Evolutionary conservation across 2,888 invertebrate species (phyloP).

Genomic region (Leistus spinibarbis): DNA sequence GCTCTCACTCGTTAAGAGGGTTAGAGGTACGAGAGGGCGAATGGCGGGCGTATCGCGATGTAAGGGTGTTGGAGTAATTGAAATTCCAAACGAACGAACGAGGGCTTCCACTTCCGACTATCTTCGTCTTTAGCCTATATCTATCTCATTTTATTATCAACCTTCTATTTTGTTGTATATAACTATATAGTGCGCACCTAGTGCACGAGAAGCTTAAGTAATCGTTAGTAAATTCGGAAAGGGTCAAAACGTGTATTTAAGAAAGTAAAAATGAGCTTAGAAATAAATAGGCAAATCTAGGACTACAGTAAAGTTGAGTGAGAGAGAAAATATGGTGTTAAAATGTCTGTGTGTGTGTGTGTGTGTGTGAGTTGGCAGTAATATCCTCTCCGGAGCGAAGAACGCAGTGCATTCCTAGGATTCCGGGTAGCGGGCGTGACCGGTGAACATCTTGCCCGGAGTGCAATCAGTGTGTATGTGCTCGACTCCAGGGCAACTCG

Average conservation of each 20-base stretch:
- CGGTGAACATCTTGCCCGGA: conserved; percentile 27
- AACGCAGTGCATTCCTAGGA: conserved; percentile 20
- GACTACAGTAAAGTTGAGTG: too few species aligned
- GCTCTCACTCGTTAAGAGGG: not conserved
- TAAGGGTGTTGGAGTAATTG: conserved; percentile 21
- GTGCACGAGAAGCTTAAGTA: too few species aligned
- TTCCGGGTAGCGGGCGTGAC: conserved; percentile 14
- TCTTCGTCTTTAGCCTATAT: not conserved
- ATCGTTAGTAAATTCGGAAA: too few species aligned
- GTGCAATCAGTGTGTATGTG: conserved; percentile 26
- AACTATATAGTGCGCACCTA: not conserved
- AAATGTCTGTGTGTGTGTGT: not conserved
- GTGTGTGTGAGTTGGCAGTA: not conserved
- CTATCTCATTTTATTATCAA: not conserved
- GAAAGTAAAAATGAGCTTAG: too few species aligned
- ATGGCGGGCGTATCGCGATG: too few species aligned
- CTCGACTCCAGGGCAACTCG: not conserved
- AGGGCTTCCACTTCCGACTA: not conserved
- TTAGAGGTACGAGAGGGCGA: not conserved
- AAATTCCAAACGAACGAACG: conserved; percentile 15
- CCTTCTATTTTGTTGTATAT: not conserved
- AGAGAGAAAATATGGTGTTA: too few species aligned
- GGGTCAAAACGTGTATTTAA: too few species aligned
- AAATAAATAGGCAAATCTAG: too few species aligned
- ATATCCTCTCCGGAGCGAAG: conserved; percentile 4